Evolutionary conservation across 2,888 invertebrate species (phyloP).

Genomic region (Nemoura dubitans): DNA sequence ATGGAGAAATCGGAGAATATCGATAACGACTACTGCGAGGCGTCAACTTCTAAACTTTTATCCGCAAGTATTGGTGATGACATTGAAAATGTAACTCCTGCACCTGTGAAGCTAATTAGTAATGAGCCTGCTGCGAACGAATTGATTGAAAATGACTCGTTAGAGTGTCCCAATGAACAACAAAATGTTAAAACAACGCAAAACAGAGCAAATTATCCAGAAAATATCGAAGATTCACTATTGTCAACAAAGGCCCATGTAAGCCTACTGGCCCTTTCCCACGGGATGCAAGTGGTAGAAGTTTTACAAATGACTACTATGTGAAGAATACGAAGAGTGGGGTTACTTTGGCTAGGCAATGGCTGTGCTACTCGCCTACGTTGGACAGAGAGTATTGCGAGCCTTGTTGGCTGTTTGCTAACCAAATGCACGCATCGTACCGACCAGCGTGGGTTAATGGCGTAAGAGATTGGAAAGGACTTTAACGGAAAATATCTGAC

Average conservation of each 20-base stretch:
- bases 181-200: conserved; percentile 7
- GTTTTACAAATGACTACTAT: conserved; percentile 28
- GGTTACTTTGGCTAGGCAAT: conserved; percentile 21
- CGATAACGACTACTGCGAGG: too few species aligned
- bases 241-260: conserved; percentile 12
- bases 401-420: conserved; percentile 31
- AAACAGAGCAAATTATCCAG: conserved; percentile 17
- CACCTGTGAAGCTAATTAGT: not conserved
- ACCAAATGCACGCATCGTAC: conserved; percentile 29
- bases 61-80: too few species aligned
- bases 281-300: conserved; percentile 23
- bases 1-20: too few species aligned
- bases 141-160: conserved; percentile 20
- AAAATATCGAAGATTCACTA: conserved; percentile 28
- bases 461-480: conserved; percentile 26
- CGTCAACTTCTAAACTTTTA: too few species aligned
- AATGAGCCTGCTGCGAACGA: conserved; percentile 21
- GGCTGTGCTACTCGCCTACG: conserved; percentile 24
- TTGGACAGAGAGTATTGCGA: conserved; percentile 30
- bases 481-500: conserved; percentile 27
- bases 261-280: conserved; percentile 29
- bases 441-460: conserved; percentile 33
- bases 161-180: not conserved
- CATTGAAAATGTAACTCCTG: too few species aligned
- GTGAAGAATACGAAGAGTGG: conserved; percentile 26